Evolutionary conservation across 1,140 invertebrate genomes (phyloP).

Genomic region (Apis dorsata): DNA sequence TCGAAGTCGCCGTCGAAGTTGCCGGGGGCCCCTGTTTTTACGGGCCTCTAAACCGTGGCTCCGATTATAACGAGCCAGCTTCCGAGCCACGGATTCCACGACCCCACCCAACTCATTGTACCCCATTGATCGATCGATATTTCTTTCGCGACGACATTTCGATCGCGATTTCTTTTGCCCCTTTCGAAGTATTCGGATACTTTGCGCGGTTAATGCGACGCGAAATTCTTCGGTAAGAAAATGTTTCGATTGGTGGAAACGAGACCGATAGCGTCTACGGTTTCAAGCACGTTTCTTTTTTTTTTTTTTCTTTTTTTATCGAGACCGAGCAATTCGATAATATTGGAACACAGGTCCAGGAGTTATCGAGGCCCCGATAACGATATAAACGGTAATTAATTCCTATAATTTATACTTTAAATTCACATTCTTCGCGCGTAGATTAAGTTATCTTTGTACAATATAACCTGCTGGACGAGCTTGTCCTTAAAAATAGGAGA

Average conservation of each 20-base stretch:
- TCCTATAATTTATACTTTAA: too few relatives aligned
- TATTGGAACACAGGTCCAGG: too few relatives aligned
- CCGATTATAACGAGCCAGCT: conserved; percentile 36
- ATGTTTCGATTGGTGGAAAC: too few relatives aligned
- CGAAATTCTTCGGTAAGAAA: neutral
- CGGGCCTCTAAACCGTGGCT: neutral
- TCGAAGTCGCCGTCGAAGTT: conserved; percentile 25
- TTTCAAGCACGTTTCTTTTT: neutral
- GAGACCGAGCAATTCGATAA: too few relatives aligned
- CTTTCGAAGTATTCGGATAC: neutral
- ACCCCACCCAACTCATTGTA: neutral
- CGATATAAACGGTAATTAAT: too few relatives aligned
- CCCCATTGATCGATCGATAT: conserved; percentile 2
- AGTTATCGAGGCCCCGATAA: too few relatives aligned
- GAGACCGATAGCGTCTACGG: too few relatives aligned
- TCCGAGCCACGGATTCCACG: neutral
- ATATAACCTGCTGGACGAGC: too few relatives aligned
- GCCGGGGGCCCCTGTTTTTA: conserved; percentile 11
- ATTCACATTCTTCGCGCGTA: too few relatives aligned
- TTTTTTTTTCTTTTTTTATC: too few relatives aligned
- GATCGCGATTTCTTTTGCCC: neutral
- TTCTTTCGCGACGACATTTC: neutral
- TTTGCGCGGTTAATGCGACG: conserved; percentile 8
- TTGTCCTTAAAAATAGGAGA: too few relatives aligned
- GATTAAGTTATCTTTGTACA: too few relatives aligned